phyloP scores from a whole-genome alignment of 2,113 vertebrate genomes.

The Chaetodon trifascialis region DNA sequence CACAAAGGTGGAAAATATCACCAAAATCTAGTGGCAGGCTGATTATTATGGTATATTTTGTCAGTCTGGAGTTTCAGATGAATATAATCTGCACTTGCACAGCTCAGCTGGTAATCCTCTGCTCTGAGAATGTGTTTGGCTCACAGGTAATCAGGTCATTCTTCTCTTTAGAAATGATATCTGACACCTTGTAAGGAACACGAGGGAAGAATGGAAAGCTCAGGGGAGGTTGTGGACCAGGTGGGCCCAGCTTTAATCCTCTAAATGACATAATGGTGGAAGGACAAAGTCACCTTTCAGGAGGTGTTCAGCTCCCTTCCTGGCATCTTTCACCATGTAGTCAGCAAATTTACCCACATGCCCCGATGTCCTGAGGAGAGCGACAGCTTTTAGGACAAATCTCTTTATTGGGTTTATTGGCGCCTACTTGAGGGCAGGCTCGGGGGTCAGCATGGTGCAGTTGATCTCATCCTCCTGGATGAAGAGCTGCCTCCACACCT shows the following conservation, averaged over 20 bases:
- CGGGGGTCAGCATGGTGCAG: constrained; percentile 98
- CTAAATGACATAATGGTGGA: background rate
- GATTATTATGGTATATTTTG: too few relatives aligned
- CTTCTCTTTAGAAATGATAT: background rate
- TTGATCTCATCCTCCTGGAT: constrained; percentile 99
- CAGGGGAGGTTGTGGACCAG: background rate
- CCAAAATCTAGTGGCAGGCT: too few relatives aligned
- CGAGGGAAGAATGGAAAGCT: background rate
- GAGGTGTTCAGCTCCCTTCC: constrained; percentile 94
- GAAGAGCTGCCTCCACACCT: constrained; percentile 97
- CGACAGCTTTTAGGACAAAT: background rate
- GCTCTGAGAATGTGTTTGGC: background rate
- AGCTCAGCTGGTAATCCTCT: background rate
- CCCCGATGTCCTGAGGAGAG: constrained; percentile 89
- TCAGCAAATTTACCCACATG: constrained; percentile 97
- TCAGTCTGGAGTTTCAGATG: too few relatives aligned
- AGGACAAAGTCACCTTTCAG: constrained; percentile 87
- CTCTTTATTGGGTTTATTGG: background rate
- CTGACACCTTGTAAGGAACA: constrained; percentile 11
- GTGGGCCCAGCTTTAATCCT: background rate
- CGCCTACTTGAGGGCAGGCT: constrained; percentile 93
- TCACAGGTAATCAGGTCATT: background rate
- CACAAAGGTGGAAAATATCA: too few relatives aligned
- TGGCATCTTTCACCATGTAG: constrained; percentile 96
- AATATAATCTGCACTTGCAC: too few relatives aligned